Conservation (phyloP, 2,113 vertebrate genomes). For the Spea multiplicata region DNA sequence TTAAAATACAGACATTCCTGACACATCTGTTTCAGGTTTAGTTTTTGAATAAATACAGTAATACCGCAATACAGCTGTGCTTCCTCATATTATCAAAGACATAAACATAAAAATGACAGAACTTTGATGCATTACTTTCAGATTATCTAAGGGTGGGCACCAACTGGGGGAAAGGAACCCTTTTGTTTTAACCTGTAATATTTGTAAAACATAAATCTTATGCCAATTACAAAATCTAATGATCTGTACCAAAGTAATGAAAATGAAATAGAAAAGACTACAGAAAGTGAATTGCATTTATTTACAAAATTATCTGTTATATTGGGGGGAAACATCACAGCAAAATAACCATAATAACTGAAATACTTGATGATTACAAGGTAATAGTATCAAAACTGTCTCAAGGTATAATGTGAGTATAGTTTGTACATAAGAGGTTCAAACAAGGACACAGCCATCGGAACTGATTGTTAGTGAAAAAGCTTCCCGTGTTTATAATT, state of each 20-base stretch:
- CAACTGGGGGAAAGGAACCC: not conserved
- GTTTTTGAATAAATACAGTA: slow-evolving; percentile 32
- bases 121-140: slow-evolving; percentile 5
- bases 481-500: no score
- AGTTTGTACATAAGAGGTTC: no score
- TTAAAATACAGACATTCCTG: slow-evolving; percentile 36
- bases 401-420: no score
- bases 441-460: no score
- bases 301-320: no score
- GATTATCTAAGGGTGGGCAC: slow-evolving; percentile 22
- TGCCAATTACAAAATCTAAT: not conserved
- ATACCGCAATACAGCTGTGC: slow-evolving; percentile 27
- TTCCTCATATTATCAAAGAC: slow-evolving; percentile 34
- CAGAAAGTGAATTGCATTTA: no score
- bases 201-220: slow-evolving; percentile 4
- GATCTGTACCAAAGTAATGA: not conserved
- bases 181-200: not conserved
- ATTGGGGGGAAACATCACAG: no score
- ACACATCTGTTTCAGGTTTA: slow-evolving; percentile 42
- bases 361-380: no score
- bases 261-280: not conserved
- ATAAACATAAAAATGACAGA: slow-evolving; percentile 28
- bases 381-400: no score
- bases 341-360: no score
- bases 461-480: no score